Base-by-base conservation (phyloP, 2,888 invertebrate genomes). In the Griposia aprilina region DNA sequence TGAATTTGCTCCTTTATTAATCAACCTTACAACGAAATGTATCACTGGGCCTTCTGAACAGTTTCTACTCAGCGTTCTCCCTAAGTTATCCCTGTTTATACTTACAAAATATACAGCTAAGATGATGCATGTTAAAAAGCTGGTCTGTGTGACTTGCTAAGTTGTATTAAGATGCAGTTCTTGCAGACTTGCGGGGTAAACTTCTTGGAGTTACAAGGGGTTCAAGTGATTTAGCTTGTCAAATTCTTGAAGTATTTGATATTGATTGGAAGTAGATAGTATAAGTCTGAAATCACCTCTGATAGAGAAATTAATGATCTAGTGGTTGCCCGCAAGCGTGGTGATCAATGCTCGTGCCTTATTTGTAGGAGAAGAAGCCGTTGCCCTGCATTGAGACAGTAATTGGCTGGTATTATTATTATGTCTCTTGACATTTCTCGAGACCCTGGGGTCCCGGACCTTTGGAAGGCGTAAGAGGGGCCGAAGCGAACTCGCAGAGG, bases 91-190 rank as follows among this genome's bases (percentile, higher is more conserved):
- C 15, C 57, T 66, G 69, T 78, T 83, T 73, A 55, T 15, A 36
- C 60, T 36, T 23, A 48, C 55, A 70, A 77, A 80, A 45, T 48
- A 60, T 23, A 36, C 52, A 20, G 36, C 48, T 66, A 70, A 83
- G 66, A 57, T 78, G 78, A 50, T 50, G 78, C 65, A 55, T 45
- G 69, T 73, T 70, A 66, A 60, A n/a, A n/a, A 20, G 15, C 57
- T 50, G 17, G 15, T 79, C 59, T 15, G 17, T 50, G 13, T 60
- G 41, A 73, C 36, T 52, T 62, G 70, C 36, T 67, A 52, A 50
- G 70, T 55, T 72, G 20, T 66, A 48, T 59, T 30, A 65, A 52
- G 50, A 57, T 69, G 52, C 60, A 70, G 45, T 57, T 68, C 23
- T n/a, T 11, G 55, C 5, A 48, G 13, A 48, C 26, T 26, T 26